phyloP scores from a whole-genome alignment of 2,888 invertebrate genomes.

The Lucinisca nassula region DNA sequence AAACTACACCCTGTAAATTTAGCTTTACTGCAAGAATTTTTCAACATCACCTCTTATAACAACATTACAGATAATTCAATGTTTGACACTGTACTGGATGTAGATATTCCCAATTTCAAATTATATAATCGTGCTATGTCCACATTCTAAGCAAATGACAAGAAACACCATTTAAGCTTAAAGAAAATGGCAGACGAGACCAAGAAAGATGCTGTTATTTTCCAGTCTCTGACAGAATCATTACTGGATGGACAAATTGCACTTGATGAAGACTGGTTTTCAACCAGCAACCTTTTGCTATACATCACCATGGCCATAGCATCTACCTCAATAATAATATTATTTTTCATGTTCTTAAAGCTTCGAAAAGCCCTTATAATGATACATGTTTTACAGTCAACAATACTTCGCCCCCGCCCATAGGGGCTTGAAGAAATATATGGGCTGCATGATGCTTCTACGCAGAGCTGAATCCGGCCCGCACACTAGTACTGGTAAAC shows the following conservation, averaged over 20 bases:
- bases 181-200: slow-evolving; percentile 37
- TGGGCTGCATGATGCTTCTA: no score
- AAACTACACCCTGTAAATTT: slow-evolving; percentile 45
- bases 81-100: slow-evolving; percentile 2
- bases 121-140: slow-evolving; percentile 38
- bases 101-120: slow-evolving; percentile 21
- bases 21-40: slow-evolving; percentile 47
- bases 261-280: slow-evolving; percentile 7
- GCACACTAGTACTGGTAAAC: no score
- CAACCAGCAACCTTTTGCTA: neutral
- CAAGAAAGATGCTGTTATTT: slow-evolving; percentile 20
- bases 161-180: slow-evolving; percentile 17
- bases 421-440: no score
- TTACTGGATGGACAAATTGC: slow-evolving; percentile 1
- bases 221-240: slow-evolving; percentile 39
- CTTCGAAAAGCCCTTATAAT: slow-evolving; percentile 23
- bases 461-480: no score
- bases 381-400: slow-evolving; percentile 11
- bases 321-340: neutral
- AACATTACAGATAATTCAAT: slow-evolving; percentile 23
- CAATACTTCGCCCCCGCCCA: no score
- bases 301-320: slow-evolving; percentile 21
- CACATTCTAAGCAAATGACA: slow-evolving; percentile 31
- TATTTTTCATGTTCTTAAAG: slow-evolving; percentile 1
- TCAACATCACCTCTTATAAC: slow-evolving; percentile 5